A percentile compares a stretch with the other conserved stretches of the same genome.
Evolutionary conservation across 35 echinoderm and acorn worm species (phyloP).

Genomic region (Holothuria glaberrima): DNA sequence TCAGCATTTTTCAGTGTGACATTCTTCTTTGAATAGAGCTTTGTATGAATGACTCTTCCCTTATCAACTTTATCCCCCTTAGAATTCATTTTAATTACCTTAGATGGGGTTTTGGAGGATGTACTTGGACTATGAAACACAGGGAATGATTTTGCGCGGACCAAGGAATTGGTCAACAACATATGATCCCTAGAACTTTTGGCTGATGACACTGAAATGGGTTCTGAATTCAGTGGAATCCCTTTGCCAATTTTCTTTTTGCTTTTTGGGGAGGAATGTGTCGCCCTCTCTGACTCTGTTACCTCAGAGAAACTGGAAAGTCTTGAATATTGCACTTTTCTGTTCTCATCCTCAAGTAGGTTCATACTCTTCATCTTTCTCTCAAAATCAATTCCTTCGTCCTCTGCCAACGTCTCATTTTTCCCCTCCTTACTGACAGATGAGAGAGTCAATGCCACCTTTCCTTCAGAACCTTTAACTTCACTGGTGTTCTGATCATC

Average conservation of each 20-base stretch:
- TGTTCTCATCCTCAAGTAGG: neutral
- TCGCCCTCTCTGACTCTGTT: neutral
- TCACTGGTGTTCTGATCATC: no score
- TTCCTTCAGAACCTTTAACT: no score
- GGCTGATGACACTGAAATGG: slow-evolving; percentile 1
- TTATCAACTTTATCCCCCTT: neutral
- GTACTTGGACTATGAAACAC: neutral
- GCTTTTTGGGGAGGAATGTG: neutral
- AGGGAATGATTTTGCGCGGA: slow-evolving; percentile 4
- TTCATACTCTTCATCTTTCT: neutral
- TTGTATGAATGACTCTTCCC: neutral
- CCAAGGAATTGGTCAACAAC: slow-evolving; percentile 1
- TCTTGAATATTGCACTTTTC: no score
- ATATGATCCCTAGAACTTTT: neutral
- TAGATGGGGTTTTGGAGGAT: neutral
- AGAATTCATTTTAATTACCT: neutral
- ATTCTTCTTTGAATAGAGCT: neutral
- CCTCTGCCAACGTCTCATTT: neutral
- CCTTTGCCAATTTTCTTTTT: neutral
- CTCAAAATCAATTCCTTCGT: neutral
- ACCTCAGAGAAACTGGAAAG: neutral
- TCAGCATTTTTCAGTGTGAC: neutral
- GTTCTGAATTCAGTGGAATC: neutral
- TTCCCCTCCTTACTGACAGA: neutral
- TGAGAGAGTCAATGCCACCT: no score